Conservation (phyloP, 2,113 vertebrate species). For the Acanthisitta chloris region DNA sequence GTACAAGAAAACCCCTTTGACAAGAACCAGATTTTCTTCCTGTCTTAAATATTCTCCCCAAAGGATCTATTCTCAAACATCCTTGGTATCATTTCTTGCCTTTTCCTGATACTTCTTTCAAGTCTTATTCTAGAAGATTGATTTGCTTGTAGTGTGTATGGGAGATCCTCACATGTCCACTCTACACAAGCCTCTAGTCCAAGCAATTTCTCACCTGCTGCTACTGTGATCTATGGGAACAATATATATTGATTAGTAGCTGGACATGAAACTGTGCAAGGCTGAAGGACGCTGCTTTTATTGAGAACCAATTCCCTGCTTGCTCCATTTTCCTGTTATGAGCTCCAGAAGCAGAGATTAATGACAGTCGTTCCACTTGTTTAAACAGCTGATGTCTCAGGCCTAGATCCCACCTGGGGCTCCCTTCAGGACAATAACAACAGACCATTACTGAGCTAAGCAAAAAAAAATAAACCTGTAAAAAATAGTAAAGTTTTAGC, state of each 20-base stretch:
- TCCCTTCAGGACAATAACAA: constrained; percentile 56
- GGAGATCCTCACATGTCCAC: constrained; percentile 48
- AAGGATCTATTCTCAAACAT: neutral
- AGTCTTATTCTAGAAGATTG: constrained; percentile 37
- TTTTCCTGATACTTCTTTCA: neutral
- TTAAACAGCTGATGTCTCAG: constrained; percentile 66
- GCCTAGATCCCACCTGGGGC: constrained; percentile 44
- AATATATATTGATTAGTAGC: constrained; percentile 64
- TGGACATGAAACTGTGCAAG: constrained; percentile 53
- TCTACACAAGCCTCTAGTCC: neutral
- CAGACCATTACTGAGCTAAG: constrained; percentile 7
- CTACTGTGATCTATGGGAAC: constrained; percentile 57
- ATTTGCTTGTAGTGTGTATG: constrained; percentile 5
- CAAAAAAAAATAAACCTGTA: neutral
- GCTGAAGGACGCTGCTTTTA: constrained; percentile 60
- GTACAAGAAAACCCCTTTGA: neutral
- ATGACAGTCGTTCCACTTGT: constrained; percentile 48
- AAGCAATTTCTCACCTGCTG: constrained; percentile 41
- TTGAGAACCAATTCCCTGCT: constrained; percentile 58
- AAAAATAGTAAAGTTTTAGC: constrained; percentile 22
- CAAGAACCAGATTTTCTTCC: neutral
- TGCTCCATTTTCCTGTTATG: constrained; percentile 60
- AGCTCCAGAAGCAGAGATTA: constrained; percentile 66
- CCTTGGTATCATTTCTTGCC: neutral
- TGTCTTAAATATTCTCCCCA: neutral